Percentiles rank a stretch among this genome's conserved stretches.
Evolutionary conservation across 2,113 vertebrate species (phyloP).

Genomic region (Pygathrix nemaeus): DNA sequence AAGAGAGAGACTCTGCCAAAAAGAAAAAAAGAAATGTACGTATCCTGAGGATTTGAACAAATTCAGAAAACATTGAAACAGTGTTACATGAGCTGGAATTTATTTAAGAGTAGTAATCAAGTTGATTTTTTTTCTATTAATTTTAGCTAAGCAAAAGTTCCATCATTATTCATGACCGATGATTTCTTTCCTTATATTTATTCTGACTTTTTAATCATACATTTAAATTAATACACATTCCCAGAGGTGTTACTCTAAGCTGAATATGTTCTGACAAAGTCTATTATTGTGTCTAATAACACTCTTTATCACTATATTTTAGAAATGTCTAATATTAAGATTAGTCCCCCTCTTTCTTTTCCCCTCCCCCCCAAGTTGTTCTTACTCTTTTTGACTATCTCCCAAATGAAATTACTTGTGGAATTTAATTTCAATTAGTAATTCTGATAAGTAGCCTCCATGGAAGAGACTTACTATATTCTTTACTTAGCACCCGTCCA

Average conservation of each 20-base stretch:
- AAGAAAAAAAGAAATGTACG: neutral
- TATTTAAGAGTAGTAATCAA: neutral
- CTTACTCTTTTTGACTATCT: neutral
- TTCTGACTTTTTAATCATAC: neutral
- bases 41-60: neutral
- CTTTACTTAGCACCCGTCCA: neutral
- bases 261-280: neutral
- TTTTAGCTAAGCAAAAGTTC: neutral
- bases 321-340: neutral
- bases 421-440: neutral
- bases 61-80: slow-evolving; percentile 10
- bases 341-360: neutral
- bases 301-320: neutral
- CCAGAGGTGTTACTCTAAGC: neutral
- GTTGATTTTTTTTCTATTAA: neutral
- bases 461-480: neutral
- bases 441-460: neutral
- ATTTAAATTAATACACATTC: neutral
- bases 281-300: neutral
- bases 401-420: neutral
- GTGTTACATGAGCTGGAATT: neutral
- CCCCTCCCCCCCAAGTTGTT: neutral
- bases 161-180: neutral
- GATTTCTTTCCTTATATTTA: neutral
- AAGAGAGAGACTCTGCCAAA: no score